These are phyloP conservation scores for Heliornis fulica DNA, from an alignment of 2,113 vertebrate species.

Conservation along the genomic window DNA sequence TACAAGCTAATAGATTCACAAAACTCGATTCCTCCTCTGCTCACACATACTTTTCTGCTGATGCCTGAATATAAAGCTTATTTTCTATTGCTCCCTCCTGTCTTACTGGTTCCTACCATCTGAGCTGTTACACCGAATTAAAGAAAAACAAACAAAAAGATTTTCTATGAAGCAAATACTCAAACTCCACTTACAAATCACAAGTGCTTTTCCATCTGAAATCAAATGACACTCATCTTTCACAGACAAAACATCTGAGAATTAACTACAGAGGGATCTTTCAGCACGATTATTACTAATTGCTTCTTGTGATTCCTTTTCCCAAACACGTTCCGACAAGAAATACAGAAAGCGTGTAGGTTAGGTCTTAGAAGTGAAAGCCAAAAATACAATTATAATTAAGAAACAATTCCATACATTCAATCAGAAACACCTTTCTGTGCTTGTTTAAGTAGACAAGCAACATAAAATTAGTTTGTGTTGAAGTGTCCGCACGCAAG, in stretches of 20 bases:
- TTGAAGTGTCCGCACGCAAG: neutral
- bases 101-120: neutral
- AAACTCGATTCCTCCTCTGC: neutral
- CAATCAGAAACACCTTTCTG: neutral
- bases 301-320: constrained; percentile 10
- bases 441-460: neutral
- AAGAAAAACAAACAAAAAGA: neutral
- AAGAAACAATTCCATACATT: neutral
- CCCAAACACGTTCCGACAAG: constrained; percentile 14
- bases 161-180: neutral
- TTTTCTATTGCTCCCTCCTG: neutral
- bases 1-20: neutral
- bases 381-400: neutral
- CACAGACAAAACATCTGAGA: constrained; percentile 17
- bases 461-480: neutral
- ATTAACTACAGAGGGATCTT: constrained; percentile 1
- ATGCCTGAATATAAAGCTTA: neutral
- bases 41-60: neutral
- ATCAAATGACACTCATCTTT: constrained; percentile 19
- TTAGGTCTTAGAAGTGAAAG: neutral
- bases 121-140: neutral
- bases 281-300: constrained; percentile 32
- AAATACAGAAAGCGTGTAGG: neutral
- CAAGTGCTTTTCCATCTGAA: neutral
- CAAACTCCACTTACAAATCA: neutral